Evolutionary conservation across 2,888 invertebrate genomes (phyloP).

Genomic region (Ernsta delagoae): DNA sequence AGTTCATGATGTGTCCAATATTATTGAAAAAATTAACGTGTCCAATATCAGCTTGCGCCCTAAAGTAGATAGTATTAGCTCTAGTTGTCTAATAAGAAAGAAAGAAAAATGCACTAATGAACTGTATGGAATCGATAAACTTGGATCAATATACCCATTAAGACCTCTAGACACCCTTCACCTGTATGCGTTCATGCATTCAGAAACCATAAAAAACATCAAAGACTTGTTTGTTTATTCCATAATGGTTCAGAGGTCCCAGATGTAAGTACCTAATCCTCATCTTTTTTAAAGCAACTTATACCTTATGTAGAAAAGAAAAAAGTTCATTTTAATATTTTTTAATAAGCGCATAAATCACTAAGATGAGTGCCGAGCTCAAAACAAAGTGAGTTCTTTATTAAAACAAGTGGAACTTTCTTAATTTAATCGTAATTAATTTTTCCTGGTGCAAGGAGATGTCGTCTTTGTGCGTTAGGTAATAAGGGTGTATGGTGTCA

Average conservation of each 20-base stretch:
- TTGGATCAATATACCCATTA: neutral
- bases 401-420: conserved; percentile 37
- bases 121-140: neutral
- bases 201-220: conserved; percentile 16
- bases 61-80: no score
- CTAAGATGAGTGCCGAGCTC: conserved; percentile 15
- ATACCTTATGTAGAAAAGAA: neutral
- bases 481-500: no score
- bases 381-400: conserved; percentile 29
- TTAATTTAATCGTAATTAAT: conserved; percentile 34
- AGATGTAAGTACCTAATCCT: neutral
- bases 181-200: conserved; percentile 8
- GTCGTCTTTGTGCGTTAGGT: no score
- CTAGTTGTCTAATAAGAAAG: no score
- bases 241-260: conserved; percentile 12
- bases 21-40: no score
- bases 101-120: neutral
- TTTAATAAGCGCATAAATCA: conserved; percentile 23
- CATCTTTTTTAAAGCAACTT: neutral
- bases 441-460: conserved; percentile 21
- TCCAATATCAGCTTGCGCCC: no score
- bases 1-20: no score
- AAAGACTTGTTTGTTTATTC: conserved; percentile 5
- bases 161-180: conserved; percentile 7
- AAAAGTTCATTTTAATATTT: conserved; percentile 14